Percentiles rank a stretch among this genome's conserved stretches.
Evolutionary conservation across 2,113 vertebrate genomes (phyloP).

Genomic region (Syrrhaptes paradoxus): DNA sequence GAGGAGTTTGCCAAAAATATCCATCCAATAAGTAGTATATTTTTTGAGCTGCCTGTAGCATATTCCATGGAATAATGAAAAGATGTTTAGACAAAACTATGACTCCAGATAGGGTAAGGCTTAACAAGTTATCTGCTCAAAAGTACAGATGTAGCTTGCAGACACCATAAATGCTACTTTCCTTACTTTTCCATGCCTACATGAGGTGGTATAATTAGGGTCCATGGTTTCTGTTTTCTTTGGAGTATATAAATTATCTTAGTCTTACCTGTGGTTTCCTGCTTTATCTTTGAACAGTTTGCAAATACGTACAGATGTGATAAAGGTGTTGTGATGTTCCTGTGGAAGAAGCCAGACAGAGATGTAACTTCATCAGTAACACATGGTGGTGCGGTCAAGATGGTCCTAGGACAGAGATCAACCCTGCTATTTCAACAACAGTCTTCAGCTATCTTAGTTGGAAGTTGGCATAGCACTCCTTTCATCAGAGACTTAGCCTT

Average conservation of each 20-base stretch:
- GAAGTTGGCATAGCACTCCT: not conserved
- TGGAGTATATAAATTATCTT: not conserved
- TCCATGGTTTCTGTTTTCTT: not conserved
- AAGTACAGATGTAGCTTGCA: not conserved
- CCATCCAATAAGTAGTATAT: not conserved
- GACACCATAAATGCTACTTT: not conserved
- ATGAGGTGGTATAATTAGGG: not conserved
- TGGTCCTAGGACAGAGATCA: not conserved
- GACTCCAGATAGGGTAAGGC: not conserved
- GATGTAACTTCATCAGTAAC: not conserved
- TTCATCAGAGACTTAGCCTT: not conserved
- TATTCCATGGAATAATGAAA: not conserved
- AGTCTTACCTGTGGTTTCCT: not conserved
- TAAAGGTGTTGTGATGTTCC: not conserved
- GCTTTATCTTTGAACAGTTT: not conserved
- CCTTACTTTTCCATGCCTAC: accelerated
- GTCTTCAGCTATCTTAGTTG: not conserved
- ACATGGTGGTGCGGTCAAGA: not conserved
- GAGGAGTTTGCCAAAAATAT: not conserved
- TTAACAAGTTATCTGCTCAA: not conserved
- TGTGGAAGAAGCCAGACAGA: not conserved
- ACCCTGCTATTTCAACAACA: not conserved
- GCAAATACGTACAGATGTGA: not conserved
- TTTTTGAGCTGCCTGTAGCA: not conserved
- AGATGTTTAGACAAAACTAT: not conserved